Evolutionary conservation across 2,113 vertebrate species (phyloP), one percentile per base, ranked within the genome.

Genomic region (Chloebia gouldiae): DNA sequence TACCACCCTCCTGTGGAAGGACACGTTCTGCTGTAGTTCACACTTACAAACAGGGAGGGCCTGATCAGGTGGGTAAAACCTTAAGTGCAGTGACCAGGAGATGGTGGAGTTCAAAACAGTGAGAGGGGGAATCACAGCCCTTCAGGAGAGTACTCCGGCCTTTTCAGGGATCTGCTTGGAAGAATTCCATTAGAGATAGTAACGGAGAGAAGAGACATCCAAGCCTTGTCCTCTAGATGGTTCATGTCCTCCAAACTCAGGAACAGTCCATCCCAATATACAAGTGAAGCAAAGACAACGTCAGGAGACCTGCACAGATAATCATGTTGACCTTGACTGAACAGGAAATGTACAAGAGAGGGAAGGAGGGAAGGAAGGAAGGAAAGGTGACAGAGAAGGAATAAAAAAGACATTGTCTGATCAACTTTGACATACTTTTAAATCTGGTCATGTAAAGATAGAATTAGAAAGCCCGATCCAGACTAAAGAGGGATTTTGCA

Each of bases 1-100:
- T 2, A 39, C 39, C 39, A 39, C 9, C 39, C 39, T 51, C 14
- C n/a, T 0, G 0, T 25, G 27, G 39, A 24, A 31, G 24, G 6
- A 56, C 6, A 3, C 4, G 2, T 19, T 51, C 15, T 69, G 8
- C 23, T 54, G 13, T 35, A 45, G 9, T 39, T 75, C 47, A 42
- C 50, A 37, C 24, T 59, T 59, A n/a, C 2, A 45, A 50, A 60
- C 6, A 54, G 5, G 4, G 35, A 75, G 78, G 24, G 28, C 57
- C 21, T 16, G 14, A 11, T n/a, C 1, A 8, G 23, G 2, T 10
- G 1, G 1, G 10, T 39, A 9, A 91, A 94, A 82, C 7, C 11
- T 57, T 51, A n/a, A 37, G 14, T 21, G 7, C 22, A 44, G 20
- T 22, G 27, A 60, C n/a, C 8, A 11, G 33, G 30, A 42, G n/a